phyloP scores from a whole-genome alignment of 2,888 invertebrate genomes.

The Belgica antarctica region DNA sequence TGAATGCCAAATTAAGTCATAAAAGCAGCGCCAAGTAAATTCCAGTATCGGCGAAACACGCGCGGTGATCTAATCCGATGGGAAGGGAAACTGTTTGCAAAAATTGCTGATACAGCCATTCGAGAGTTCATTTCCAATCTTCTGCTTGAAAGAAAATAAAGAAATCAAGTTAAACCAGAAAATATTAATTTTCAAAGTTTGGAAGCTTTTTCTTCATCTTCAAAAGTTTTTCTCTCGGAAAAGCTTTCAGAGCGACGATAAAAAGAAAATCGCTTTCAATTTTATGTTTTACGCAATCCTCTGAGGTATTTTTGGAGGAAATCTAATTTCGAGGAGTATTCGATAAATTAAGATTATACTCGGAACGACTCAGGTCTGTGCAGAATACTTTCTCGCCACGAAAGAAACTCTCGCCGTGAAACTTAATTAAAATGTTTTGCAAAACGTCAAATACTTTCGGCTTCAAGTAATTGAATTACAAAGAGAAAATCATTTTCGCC shows the following conservation, averaged over 20 bases:
- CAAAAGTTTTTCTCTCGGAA: neutral
- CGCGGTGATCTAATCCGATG: neutral
- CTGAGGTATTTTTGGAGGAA: neutral
- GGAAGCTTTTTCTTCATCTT: conserved; percentile 12
- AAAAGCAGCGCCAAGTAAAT: neutral
- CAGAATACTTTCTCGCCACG: neutral
- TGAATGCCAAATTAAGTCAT: conserved; percentile 36
- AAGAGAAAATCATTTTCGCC: neutral
- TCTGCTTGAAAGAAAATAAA: neutral
- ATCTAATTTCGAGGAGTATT: conserved; percentile 18
- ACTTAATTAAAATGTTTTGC: conserved; percentile 6
- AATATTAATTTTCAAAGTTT: conserved; percentile 32
- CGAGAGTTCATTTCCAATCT: neutral
- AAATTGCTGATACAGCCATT: neutral
- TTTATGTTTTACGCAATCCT: conserved; percentile 1
- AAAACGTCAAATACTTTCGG: neutral
- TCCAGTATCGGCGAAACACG: neutral
- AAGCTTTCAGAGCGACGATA: neutral
- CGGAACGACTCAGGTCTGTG: too few species aligned
- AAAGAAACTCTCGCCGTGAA: neutral
- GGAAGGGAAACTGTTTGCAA: too few species aligned
- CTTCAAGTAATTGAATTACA: neutral
- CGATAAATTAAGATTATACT: conserved; percentile 5
- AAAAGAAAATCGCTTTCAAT: conserved; percentile 23
- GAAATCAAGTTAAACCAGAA: conserved; percentile 7